Base-by-base conservation (phyloP, 2,113 vertebrate species). In the Tauraco erythrolophus region DNA sequence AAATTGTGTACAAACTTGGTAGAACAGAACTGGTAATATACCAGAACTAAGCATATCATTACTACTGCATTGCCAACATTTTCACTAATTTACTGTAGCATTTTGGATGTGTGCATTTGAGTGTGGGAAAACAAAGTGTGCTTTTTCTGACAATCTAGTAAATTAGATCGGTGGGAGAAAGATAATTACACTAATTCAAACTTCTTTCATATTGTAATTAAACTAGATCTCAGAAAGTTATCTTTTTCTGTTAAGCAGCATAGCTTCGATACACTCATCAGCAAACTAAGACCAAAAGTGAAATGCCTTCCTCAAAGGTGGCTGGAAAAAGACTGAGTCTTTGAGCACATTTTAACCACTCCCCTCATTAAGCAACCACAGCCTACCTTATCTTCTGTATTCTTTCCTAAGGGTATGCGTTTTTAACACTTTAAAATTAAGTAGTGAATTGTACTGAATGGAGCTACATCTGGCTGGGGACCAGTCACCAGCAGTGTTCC, bases 391-490 rank as follows among this genome's bases (percentile, higher is more conserved):
- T 46, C 30, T 41, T 65, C 25, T 10, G 57, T 70, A 22, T 69
- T 30, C 5, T 62, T 69, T 53, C 11, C 27, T 37, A 69, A 53
- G 28, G 16, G 7, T 16, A 33, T 0, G 1, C 2, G 6, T 71
- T 68, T 62, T 68, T 68, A 53, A 48, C 0, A 2, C 25, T 30
- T 48, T 25, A 41, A 82, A 78, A 41, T 45, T 45, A 51, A 76
- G 8, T 43, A 50, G 22, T 61, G n/a, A 41, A 35, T 31, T 53
- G 13, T 35, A 54, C 39, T 41, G 35, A 57, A 62, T 19, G 9
- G 17, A 17, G 30, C 21, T 64, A 39, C 15, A 64, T 24, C 41
- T 43, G 41, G 41, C 41, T 83, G 56, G 12, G 1, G 5, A 41
- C 33, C 1, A 0, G 79, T 72, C 22, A 31, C 45, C 30, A 33